Conservation (phyloP, 2,113 vertebrate genomes). For the Benitochromis conjunctus region DNA sequence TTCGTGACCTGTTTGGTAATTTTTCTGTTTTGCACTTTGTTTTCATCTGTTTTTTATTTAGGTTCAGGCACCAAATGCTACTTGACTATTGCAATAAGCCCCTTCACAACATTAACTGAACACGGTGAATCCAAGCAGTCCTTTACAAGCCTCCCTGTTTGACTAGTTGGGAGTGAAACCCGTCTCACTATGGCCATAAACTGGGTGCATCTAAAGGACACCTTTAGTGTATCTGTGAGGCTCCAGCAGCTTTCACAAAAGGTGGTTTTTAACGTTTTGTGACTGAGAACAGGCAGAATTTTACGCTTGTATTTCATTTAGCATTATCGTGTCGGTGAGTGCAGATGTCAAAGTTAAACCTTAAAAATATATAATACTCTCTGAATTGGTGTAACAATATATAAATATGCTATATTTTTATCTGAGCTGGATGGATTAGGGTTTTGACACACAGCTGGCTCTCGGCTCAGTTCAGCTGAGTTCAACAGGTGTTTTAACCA, state of each 20-base stretch:
- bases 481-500: constrained; percentile 44
- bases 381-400: neutral
- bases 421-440: neutral
- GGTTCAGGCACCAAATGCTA: neutral
- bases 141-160: neutral
- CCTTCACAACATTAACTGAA: neutral
- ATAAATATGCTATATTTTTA: neutral
- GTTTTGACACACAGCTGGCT: constrained; percentile 7
- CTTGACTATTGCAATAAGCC: neutral
- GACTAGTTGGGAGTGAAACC: neutral
- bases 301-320: neutral
- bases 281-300: neutral
- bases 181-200: neutral
- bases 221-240: neutral
- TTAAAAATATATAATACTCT: neutral
- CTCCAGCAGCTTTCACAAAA: neutral
- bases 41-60: neutral
- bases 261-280: neutral
- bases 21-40: accelerated
- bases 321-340: neutral
- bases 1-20: neutral
- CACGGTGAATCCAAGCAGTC: neutral
- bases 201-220: neutral
- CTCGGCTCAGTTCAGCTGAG: neutral
- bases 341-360: neutral